Percentiles rank a stretch among this genome's conserved stretches.
These are phyloP conservation scores for Ophion slaviceki DNA, from an alignment of 2,888 invertebrate species.

Conservation along the genomic window DNA sequence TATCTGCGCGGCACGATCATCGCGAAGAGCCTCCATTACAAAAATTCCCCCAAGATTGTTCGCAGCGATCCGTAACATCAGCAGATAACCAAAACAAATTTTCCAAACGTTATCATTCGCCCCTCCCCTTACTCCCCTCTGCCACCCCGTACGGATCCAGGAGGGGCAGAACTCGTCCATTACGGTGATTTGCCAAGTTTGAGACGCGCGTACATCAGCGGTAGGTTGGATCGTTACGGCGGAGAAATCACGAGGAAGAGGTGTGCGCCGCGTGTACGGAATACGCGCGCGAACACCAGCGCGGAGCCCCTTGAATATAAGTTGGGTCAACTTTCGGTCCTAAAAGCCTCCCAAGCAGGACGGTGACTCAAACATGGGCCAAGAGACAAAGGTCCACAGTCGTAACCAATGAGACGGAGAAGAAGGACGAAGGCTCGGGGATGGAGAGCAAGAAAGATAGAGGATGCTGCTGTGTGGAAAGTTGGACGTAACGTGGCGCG, in stretches of 20 bases:
- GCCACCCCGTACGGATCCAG: not conserved
- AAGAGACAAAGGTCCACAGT: no score
- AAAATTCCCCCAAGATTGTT: not conserved
- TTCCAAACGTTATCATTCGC: not conserved
- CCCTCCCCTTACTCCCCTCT: not conserved
- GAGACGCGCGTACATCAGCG: conserved; percentile 29
- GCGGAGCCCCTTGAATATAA: not conserved
- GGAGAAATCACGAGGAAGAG: conserved; percentile 7
- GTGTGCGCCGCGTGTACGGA: conserved; percentile 8
- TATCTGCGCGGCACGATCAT: not conserved
- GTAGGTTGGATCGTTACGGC: conserved; percentile 35
- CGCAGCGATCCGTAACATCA: not conserved
- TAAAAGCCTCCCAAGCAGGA: not conserved
- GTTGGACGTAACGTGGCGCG: conserved; percentile 79
- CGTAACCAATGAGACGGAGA: conserved; percentile 16
- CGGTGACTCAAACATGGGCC: not conserved
- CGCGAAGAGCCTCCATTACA: not conserved
- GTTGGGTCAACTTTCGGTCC: conserved; percentile 24
- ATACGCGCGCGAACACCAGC: not conserved
- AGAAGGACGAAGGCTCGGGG: conserved; percentile 22
- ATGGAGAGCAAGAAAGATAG: no score
- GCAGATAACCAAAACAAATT: not conserved
- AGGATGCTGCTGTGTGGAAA: conserved; percentile 44
- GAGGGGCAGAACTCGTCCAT: conserved; percentile 59
- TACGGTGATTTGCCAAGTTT: conserved; percentile 59